Conservation (phyloP, 1,140 invertebrate species). For the Drosophila kurseongensis region DNA sequence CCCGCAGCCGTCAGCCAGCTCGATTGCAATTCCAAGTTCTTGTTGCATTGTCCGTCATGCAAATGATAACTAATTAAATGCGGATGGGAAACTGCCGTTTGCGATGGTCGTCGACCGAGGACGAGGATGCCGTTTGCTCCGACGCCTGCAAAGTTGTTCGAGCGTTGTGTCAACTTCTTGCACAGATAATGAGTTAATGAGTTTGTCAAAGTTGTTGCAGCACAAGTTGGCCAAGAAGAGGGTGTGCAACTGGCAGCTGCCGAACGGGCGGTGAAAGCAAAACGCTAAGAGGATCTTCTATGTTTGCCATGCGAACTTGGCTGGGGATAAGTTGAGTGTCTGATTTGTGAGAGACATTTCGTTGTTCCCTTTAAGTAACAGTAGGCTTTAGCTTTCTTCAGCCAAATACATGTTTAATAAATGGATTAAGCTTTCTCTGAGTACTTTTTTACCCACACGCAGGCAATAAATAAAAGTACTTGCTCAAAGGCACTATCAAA, state of each 20-base stretch:
- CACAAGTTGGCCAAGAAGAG: constrained; percentile 24
- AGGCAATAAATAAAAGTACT: not conserved
- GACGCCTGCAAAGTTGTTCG: constrained; percentile 57
- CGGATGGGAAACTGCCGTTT: constrained; percentile 27
- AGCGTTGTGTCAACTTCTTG: constrained; percentile 67
- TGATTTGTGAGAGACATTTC: constrained; percentile 10
- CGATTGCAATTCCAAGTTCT: constrained; percentile 11
- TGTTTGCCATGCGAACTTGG: constrained; percentile 37
- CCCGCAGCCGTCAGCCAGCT: not conserved
- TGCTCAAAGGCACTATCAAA: no score
- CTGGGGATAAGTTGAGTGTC: constrained; percentile 1
- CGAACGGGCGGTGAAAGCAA: constrained; percentile 6
- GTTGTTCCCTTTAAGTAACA: constrained; percentile 8
- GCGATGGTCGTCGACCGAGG: constrained; percentile 18
- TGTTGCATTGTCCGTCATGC: constrained; percentile 35
- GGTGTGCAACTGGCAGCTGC: constrained; percentile 9
- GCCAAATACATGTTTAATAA: no score
- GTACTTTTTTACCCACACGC: not conserved
- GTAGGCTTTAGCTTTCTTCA: not conserved
- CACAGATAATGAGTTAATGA: constrained; percentile 76
- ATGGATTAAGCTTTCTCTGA: no score
- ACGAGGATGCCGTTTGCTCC: constrained; percentile 48
- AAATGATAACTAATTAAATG: constrained; percentile 62
- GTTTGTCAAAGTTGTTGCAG: constrained; percentile 62
- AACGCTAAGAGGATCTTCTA: constrained; percentile 12